Evolutionary conservation across 2,888 invertebrate species (phyloP), one percentile per base, ranked within the genome.

Genomic region (Eilema sororculum): DNA sequence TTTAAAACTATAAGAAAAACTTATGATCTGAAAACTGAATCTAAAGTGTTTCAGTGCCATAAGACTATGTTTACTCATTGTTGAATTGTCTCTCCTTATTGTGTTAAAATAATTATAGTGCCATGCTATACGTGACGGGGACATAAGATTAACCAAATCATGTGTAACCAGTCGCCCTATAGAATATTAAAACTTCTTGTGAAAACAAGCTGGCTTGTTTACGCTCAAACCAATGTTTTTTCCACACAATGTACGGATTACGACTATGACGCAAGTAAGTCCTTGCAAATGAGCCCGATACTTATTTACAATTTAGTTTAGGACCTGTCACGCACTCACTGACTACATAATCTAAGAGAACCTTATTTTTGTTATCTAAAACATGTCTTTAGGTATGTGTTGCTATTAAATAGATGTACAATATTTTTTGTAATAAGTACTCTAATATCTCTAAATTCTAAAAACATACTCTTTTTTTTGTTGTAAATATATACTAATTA

Each of bases 41-140:
- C 25, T 58, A 28, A 58, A 24, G 13, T 57, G 12, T 65, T 71
- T 37, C 69, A 30, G 65, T 56, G 30, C 65, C 41, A 65, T 56
- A 56, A 28, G 20, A 64, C 46, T 58, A 52, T 52, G n/a, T 56
- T 56, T 56, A 63, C 30, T 13, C 13, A 33, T 56, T 37, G 6
- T 28, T 13, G 33, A 65, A 56, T 16, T 60, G n/a, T 60, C 22
- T 62, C 33, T 37, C 16, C 37, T 52, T 52, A 65, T n/a, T 65
- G 22, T 65, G 13, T 65, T 22, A 65, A 30, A 52, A 30, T 56
- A 56, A 56, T 65, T 16, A n/a, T 28, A 33, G 41, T 75, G 68
- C 68, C 68, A 72, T 72, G 10, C 37, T 68, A 10, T 46, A 60
- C 58, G 60, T 52, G 22, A 33, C 10, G 10, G 20, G 33, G 28